Evolutionary conservation across 1,140 invertebrate species (phyloP).

Genomic region (Argopecten irradians): DNA sequence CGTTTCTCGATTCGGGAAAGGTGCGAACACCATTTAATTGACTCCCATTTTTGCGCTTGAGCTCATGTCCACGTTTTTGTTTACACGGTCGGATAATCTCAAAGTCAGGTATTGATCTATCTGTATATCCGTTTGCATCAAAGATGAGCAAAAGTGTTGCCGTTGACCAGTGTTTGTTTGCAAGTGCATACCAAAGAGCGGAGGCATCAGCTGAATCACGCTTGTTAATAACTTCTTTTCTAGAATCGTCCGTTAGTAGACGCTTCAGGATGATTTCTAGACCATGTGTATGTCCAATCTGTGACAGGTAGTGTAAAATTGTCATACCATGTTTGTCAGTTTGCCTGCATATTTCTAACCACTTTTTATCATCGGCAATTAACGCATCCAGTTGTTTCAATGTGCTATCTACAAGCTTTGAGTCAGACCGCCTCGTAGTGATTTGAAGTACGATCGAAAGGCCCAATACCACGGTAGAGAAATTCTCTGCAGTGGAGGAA

Average conservation of each 20-base stretch:
- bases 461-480: not conserved
- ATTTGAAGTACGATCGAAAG: not conserved
- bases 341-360: not conserved
- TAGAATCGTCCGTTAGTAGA: not conserved
- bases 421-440: not conserved
- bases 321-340: not conserved
- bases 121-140: not conserved
- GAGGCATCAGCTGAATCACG: constrained; percentile 14
- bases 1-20: not conserved
- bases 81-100: not conserved
- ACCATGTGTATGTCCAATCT: not conserved
- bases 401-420: not conserved
- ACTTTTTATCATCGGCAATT: not conserved
- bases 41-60: not conserved
- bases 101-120: constrained; percentile 31
- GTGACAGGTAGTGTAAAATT: not conserved
- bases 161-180: constrained; percentile 26
- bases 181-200: constrained; percentile 36
- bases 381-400: not conserved
- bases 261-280: not conserved
- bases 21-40: not conserved
- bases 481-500: not conserved
- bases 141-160: constrained; percentile 1
- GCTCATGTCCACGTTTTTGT: not conserved
- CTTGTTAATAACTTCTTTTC: constrained; percentile 15